Conservation (phyloP, 2,888 invertebrate species). For the Pedicia rivosa region DNA sequence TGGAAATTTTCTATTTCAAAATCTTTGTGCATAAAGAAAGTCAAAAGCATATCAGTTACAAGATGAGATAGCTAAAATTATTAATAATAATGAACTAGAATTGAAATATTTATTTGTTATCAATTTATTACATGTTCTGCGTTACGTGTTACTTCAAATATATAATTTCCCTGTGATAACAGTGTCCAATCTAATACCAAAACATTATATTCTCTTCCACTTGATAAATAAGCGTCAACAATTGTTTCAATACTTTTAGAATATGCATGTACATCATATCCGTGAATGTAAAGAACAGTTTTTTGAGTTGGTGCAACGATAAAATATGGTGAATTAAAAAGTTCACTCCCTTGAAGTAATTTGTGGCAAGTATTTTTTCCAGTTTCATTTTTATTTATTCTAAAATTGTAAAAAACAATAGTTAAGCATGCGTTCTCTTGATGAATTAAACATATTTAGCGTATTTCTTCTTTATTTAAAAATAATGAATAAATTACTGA, state of each 20-base stretch:
- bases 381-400: too few relatives aligned
- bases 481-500: too few relatives aligned
- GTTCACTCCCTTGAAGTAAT: background rate
- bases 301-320: conserved; percentile 32
- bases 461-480: too few relatives aligned
- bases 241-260: conserved; percentile 38
- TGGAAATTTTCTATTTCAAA: conserved; percentile 21
- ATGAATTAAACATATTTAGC: too few relatives aligned
- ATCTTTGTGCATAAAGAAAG: conserved; percentile 23
- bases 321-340: background rate
- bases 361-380: background rate
- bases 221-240: conserved; percentile 25
- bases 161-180: conserved; percentile 28
- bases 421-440: too few relatives aligned
- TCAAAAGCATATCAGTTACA: conserved; percentile 20
- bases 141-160: conserved; percentile 26
- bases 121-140: background rate
- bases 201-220: conserved; percentile 22
- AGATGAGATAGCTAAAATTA: background rate
- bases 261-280: conserved; percentile 39
- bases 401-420: too few relatives aligned
- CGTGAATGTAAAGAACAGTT: conserved; percentile 42
- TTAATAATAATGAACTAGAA: background rate
- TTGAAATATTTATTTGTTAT: background rate
- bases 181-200: conserved; percentile 27